Evolutionary conservation across 2,888 invertebrate genomes (phyloP).

Genomic region (Sussaba pulchella): DNA sequence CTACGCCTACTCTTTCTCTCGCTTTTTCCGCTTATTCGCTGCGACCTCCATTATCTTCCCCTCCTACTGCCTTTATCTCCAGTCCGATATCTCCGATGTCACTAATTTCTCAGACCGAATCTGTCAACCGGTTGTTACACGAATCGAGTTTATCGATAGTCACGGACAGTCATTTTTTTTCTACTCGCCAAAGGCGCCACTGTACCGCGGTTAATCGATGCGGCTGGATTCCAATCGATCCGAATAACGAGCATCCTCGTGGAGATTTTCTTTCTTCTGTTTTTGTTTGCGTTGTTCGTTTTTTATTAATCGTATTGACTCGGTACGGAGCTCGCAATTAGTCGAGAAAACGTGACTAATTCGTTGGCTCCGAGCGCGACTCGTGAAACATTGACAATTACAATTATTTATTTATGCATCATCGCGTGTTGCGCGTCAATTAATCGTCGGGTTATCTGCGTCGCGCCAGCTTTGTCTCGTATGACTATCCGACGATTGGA

Average conservation of each 20-base stretch:
- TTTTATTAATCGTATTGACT: background rate
- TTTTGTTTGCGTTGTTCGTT: too few relatives aligned
- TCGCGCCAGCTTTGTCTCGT: background rate
- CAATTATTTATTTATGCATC: constrained; percentile 29
- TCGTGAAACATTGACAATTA: background rate
- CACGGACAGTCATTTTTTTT: background rate
- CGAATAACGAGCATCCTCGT: background rate
- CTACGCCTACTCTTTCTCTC: constrained; percentile 49
- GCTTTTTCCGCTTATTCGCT: too few relatives aligned
- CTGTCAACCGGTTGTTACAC: background rate
- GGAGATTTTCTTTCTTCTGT: background rate
- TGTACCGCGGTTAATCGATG: background rate
- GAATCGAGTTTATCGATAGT: constrained; percentile 7
- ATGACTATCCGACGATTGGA: too few relatives aligned
- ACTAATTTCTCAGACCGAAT: constrained; percentile 30
- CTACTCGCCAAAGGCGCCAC: background rate
- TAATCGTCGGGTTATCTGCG: background rate
- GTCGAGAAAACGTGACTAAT: constrained; percentile 32
- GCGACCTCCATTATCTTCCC: too few relatives aligned
- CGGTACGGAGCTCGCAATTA: constrained; percentile 8
- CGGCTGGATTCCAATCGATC: background rate
- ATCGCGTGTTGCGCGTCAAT: background rate
- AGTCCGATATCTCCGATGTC: background rate
- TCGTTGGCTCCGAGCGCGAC: constrained; percentile 9
- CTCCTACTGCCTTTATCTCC: background rate